Evolutionary conservation across 2,888 invertebrate genomes (phyloP), one percentile per base, ranked within the genome.

Genomic region (Ariolimax columbianus): DNA sequence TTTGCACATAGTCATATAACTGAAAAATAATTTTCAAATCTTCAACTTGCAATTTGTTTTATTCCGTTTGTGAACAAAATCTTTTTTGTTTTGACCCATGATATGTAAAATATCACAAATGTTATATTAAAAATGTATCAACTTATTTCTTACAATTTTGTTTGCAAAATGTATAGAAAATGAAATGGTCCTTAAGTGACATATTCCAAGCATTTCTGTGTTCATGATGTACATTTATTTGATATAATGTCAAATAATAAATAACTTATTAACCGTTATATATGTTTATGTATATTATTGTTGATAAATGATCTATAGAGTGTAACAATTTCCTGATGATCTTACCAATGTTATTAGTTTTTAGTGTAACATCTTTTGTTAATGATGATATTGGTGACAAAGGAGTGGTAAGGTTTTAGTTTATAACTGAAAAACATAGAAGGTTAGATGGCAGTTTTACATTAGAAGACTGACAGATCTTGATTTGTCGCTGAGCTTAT

Each of bases 201-300:
- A 30, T 66, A 30, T 79, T 79, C 59, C 38, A 79, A 63, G 78
- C 78, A 40, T 79, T 79, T 63, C 66, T 66, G 51, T 75, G 75
- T 75, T 75, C 75, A 30, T 51, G 19, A 51, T 55, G 77, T 77
- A 77, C 40, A 73, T 55, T 33, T n/a, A 26, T 36, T 6, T 55
- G n/a, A 38, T 33, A 77, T 77, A 23, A 77, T 77, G 33, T 33
- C 0, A 30, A 30, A 40, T 19, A 26, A 70, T 63, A n/a, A 63
- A 63, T 66, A 33, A 33, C 14, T 17, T 66, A 33, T 66, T n/a
- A 63, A 63, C n/a, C n/a, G n/a, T 63, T 3, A 47, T n/a, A 63
- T 63, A 33, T 33, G 33, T 17, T 66, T 30, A 17, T 33, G 19
- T 66, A 63, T 9, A 9, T 63, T 30, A 23, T 59, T 59, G 59